Base-by-base conservation (phyloP, 64 coral and sea anemone species). In the Montipora efflorescens region DNA sequence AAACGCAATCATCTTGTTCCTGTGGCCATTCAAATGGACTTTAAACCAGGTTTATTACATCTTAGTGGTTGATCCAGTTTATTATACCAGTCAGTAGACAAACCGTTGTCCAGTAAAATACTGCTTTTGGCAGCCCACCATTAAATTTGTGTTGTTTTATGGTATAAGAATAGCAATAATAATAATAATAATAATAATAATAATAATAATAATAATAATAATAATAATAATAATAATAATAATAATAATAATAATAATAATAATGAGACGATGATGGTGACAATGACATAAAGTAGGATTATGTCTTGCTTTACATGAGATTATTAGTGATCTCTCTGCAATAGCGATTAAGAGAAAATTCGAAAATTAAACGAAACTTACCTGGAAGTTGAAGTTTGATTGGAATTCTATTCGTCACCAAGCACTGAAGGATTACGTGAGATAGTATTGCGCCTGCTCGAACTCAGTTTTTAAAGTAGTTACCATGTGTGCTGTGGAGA, bases 11-110 rank as follows among this genome's bases (percentile, higher is more conserved):
- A 67, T 19, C 43, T 82, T 59, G 69, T 71, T 16, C 91, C 91
- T 47, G 81, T 93, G 28, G 91, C 91, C 46, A 93, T 93, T 20
- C 91, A 93, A 82, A 93, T 93, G 91, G 82, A 93, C 72, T 67
- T 47, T 21, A 62, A 3, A 67, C 68, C 71, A 67, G 91, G 91
- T 93, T 59, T 21, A 44, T 21, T 57, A 57, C 28, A 69, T 15
- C 14, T 47, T 20, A 23, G 5, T 5, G 36, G 18, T 18, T 28
- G 15, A 86, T 46, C n/a, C 45, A 67, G 28, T 36, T 36, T 36
- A 36, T 1, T 36, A 25, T 25, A 25, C 25, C 25, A 36, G 28
- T 36, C 28, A 36, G 64, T 67, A 67, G 64, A 19, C 50, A 51
- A 23, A 8, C 71, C 43, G 71, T 74, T 74, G 28, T 74, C 71